Conservation (phyloP, 2,113 vertebrate genomes). For the Phoxinus phoxinus region DNA sequence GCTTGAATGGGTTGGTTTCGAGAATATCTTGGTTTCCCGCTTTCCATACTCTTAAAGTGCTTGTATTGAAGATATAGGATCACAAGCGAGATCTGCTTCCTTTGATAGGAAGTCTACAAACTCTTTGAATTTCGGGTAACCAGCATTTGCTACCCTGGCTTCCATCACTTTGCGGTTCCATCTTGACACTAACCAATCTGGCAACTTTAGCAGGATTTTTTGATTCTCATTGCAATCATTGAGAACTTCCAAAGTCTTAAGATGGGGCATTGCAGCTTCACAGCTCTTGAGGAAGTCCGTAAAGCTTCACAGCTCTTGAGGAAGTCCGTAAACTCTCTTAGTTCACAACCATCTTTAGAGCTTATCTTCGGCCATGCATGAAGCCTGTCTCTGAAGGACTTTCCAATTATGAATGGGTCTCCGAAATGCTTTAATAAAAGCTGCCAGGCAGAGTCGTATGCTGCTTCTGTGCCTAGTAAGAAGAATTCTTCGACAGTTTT, state of each 20-base stretch:
- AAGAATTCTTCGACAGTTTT: slow-evolving; percentile 52
- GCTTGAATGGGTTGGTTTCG: slow-evolving; percentile 37
- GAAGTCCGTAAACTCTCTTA: slow-evolving; percentile 47
- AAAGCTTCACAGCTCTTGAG: slow-evolving; percentile 48
- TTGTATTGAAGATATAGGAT: slow-evolving; percentile 42
- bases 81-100: slow-evolving; percentile 31
- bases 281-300: slow-evolving; percentile 49
- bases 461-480: slow-evolving; percentile 44
- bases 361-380: slow-evolving; percentile 46
- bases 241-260: slow-evolving; percentile 43
- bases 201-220: slow-evolving; percentile 44
- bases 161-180: slow-evolving; percentile 47
- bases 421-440: slow-evolving; percentile 42
- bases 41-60: slow-evolving; percentile 27
- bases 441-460: slow-evolving; percentile 51
- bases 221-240: slow-evolving; percentile 51
- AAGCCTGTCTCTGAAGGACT: slow-evolving; percentile 52
- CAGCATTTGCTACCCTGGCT: background rate
- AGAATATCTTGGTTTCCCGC: slow-evolving; percentile 16
- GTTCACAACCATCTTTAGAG: slow-evolving; percentile 42
- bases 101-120: slow-evolving; percentile 28
- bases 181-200: slow-evolving; percentile 47
- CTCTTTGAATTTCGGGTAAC: slow-evolving; percentile 36
- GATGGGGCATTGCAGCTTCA: slow-evolving; percentile 30
- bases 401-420: slow-evolving; percentile 52